These are phyloP conservation scores for Acleris sparsana DNA, from an alignment of 2,888 invertebrate species.

Conservation along the genomic window DNA sequence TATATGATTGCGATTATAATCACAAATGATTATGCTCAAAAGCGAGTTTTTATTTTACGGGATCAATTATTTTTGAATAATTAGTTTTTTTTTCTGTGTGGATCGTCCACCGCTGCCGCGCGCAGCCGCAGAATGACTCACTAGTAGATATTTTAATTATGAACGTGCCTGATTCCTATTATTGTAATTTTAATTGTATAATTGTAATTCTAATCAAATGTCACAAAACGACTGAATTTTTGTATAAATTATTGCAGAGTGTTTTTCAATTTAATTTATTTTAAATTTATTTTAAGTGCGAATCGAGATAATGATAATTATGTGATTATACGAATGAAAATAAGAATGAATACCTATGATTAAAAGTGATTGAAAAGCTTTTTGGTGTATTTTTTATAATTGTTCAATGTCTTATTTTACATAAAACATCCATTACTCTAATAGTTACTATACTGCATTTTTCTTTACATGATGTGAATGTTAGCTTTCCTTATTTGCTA, in stretches of 20 bases:
- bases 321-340: constrained; percentile 80
- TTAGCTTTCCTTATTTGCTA: too few relatives aligned
- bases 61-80: constrained; percentile 59
- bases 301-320: constrained; percentile 81
- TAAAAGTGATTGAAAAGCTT: constrained; percentile 70
- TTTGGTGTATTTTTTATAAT: constrained; percentile 46
- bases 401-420: background rate
- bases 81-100: constrained; percentile 58
- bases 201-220: constrained; percentile 78
- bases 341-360: constrained; percentile 75
- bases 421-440: too few relatives aligned
- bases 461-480: too few relatives aligned
- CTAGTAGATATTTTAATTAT: constrained; percentile 65
- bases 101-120: constrained; percentile 57
- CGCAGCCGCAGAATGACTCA: constrained; percentile 53
- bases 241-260: constrained; percentile 82
- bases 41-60: constrained; percentile 69
- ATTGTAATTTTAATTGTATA: constrained; percentile 79
- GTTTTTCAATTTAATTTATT: constrained; percentile 71
- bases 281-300: constrained; percentile 81
- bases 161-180: constrained; percentile 83
- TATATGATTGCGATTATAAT: constrained; percentile 51
- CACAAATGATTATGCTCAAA: constrained; percentile 77
- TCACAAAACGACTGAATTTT: constrained; percentile 81
- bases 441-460: too few relatives aligned